A percentile compares a stretch with the other conserved stretches of the same genome.
These are phyloP conservation scores for Drosophila nasuta DNA, from an alignment of 1,140 invertebrate species.

Conservation along the genomic window DNA sequence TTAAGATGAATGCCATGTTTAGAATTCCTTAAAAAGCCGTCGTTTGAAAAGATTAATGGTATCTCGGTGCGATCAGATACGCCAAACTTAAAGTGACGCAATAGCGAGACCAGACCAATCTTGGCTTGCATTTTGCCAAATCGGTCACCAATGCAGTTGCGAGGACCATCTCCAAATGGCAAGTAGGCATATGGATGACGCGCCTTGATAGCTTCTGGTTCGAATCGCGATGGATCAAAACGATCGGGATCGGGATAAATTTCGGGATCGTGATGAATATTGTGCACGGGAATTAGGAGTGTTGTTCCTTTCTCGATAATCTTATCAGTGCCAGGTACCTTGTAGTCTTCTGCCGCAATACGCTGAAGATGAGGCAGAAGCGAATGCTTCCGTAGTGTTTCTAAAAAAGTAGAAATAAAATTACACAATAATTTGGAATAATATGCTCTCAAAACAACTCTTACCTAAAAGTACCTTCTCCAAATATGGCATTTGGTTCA, in stretches of 20 bases:
- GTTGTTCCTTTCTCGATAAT: too few species aligned
- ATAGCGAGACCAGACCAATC: constrained; percentile 85
- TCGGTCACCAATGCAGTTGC: constrained; percentile 86
- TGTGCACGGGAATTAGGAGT: too few species aligned
- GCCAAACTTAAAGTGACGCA: constrained; percentile 77
- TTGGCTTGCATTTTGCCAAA: constrained; percentile 88
- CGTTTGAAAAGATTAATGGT: constrained; percentile 15
- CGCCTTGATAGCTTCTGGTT: too few species aligned
- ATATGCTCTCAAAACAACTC: constrained; percentile 57
- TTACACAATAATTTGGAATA: constrained; percentile 22
- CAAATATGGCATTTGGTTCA: constrained; percentile 78
- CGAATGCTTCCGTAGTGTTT: too few species aligned
- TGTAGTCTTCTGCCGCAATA: too few species aligned
- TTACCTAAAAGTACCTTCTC: constrained; percentile 68
- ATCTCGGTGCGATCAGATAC: constrained; percentile 74
- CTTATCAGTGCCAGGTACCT: too few species aligned
- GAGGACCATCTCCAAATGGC: too few species aligned
- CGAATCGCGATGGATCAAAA: too few species aligned
- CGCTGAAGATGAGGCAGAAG: too few species aligned
- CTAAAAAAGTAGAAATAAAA: too few species aligned
- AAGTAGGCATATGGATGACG: too few species aligned
- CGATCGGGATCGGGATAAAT: too few species aligned
- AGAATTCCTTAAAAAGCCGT: neutral
- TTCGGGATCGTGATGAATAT: constrained; percentile 8
- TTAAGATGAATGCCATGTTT: constrained; percentile 61